phyloP scores from a whole-genome alignment of 1,140 invertebrate genomes.

The Charaxes varanes region DNA sequence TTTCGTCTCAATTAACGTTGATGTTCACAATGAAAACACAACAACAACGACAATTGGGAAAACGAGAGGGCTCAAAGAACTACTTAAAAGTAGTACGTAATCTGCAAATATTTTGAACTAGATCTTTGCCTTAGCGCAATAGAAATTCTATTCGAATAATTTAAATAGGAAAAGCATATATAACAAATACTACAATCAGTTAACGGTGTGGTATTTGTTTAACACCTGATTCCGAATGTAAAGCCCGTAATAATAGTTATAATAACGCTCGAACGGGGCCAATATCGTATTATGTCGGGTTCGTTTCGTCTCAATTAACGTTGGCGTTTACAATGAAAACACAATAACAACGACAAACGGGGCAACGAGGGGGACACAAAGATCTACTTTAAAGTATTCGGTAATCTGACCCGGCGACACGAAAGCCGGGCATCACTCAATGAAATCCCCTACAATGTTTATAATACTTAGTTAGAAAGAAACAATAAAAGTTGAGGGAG shows the following conservation, averaged over 20 bases:
- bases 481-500: slow-evolving; percentile 52
- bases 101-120: no score
- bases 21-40: slow-evolving; percentile 47
- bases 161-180: slow-evolving; percentile 12
- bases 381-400: slow-evolving; percentile 46
- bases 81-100: slow-evolving; percentile 53
- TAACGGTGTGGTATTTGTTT: slow-evolving; percentile 4
- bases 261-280: slow-evolving; percentile 35
- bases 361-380: slow-evolving; percentile 39
- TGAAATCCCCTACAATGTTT: slow-evolving; percentile 48
- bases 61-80: slow-evolving; percentile 36
- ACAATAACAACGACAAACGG: slow-evolving; percentile 35
- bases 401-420: slow-evolving; percentile 37
- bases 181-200: slow-evolving; percentile 11
- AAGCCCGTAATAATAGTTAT: slow-evolving; percentile 18
- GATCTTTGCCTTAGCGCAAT: no score
- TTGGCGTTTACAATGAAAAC: slow-evolving; percentile 43
- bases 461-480: slow-evolving; percentile 41
- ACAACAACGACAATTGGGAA: slow-evolving; percentile 30
- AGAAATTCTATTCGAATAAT: slow-evolving; percentile 12
- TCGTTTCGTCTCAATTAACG: slow-evolving; percentile 52
- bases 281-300: slow-evolving; percentile 47
- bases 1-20: slow-evolving; percentile 55
- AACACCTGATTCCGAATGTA: slow-evolving; percentile 18
- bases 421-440: slow-evolving; percentile 45